Conservation (phyloP, 2,888 invertebrate species). For the Conus canariensis region DNA sequence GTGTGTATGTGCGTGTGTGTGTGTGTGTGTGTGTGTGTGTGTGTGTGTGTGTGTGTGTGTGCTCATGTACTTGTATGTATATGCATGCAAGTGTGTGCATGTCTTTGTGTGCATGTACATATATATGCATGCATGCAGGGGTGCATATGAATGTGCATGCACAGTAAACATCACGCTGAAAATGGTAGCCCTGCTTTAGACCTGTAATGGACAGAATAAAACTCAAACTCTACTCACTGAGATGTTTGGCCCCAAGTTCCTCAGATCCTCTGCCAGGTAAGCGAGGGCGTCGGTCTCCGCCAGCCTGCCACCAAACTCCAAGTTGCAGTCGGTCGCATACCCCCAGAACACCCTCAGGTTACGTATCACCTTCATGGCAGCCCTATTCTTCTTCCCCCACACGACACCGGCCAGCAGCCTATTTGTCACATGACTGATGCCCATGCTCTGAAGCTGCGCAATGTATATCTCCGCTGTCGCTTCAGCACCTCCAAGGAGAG, state of each 20-base stretch:
- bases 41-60: no score
- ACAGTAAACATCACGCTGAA: not conserved
- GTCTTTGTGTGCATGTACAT: no score
- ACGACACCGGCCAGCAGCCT: not conserved
- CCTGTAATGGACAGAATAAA: not conserved
- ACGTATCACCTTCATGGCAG: not conserved
- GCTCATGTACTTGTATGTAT: no score
- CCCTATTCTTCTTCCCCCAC: no score
- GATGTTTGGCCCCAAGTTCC: not conserved
- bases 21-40: no score
- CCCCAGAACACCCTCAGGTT: constrained; percentile 4
- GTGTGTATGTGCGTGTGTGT: no score
- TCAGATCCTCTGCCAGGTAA: constrained; percentile 25
- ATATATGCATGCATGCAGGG: no score
- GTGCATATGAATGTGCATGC: no score
- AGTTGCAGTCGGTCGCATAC: constrained; percentile 20
- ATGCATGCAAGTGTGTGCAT: no score
- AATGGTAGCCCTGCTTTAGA: no score
- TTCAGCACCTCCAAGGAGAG: constrained; percentile 24
- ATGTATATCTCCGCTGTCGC: constrained; percentile 14
- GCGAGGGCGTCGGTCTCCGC: not conserved
- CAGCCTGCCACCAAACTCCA: constrained; percentile 22
- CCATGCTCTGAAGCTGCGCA: not conserved
- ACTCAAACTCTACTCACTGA: not conserved
- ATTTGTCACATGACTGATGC: not conserved